Evolutionary conservation across 2,113 vertebrate genomes (phyloP).

Genomic region (Prinia subflava): DNA sequence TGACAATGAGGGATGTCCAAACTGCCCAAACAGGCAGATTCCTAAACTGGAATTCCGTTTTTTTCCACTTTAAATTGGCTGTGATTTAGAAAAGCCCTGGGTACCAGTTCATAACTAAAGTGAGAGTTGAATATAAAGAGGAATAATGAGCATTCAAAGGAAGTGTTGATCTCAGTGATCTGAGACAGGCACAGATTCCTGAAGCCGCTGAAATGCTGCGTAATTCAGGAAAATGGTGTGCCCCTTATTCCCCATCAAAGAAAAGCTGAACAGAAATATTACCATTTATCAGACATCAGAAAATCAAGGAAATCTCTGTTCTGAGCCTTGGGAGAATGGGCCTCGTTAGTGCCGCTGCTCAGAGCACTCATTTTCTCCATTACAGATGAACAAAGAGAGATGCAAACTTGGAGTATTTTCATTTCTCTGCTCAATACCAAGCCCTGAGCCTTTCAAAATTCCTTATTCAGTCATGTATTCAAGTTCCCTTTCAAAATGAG

Average conservation of each 20-base stretch:
- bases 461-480: not conserved
- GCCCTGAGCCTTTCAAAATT: not conserved
- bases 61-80: not conserved
- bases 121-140: not conserved
- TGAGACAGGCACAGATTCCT: not conserved
- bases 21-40: not conserved
- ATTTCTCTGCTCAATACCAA: not conserved
- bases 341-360: slow-evolving; percentile 21
- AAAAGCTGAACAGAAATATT: slow-evolving; percentile 20
- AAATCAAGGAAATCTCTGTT: not conserved
- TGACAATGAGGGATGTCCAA: not conserved
- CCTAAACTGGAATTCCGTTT: not conserved
- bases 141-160: not conserved
- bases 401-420: slow-evolving; percentile 9
- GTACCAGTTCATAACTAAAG: not conserved
- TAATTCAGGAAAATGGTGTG: not conserved
- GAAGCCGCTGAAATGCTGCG: not conserved
- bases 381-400: not conserved
- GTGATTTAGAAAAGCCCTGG: not conserved
- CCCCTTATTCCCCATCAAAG: not conserved
- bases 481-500: not conserved
- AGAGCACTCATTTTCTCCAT: slow-evolving; percentile 28
- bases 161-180: not conserved
- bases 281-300: not conserved
- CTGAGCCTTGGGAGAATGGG: not conserved